phyloP scores from a whole-genome alignment of 2,797 vertebrate species.

The Manis pentadactyla region DNA sequence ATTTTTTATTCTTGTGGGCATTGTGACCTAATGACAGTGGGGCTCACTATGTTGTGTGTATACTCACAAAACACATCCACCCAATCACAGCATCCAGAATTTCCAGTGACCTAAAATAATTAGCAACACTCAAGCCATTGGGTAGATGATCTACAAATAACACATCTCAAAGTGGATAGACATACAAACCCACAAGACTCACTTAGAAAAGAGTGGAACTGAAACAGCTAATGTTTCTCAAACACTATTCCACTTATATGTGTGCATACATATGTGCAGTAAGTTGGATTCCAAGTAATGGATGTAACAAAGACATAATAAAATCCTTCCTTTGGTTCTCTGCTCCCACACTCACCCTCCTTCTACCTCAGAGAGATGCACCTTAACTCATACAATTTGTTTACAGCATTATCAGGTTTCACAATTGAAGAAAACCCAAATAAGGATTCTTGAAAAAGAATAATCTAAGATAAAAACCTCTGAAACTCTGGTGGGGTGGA shows the following conservation, averaged over 20 bases:
- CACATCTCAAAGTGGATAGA: neutral
- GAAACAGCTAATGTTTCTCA: neutral
- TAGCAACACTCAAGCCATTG: neutral
- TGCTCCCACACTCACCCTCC: neutral
- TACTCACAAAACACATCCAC: neutral
- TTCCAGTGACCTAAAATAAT: constrained; percentile 17
- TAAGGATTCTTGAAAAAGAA: neutral
- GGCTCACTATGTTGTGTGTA: neutral
- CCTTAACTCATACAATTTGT: constrained; percentile 48
- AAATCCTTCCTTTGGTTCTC: neutral
- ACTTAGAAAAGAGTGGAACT: neutral
- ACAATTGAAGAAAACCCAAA: constrained; percentile 25
- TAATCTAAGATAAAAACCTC: neutral
- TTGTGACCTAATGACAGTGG: neutral
- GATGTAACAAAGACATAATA: neutral
- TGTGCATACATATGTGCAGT: neutral
- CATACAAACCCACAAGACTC: neutral
- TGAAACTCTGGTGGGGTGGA: neutral
- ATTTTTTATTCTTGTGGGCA: neutral
- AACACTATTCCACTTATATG: neutral
- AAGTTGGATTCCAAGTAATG: neutral
- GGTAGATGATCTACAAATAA: neutral
- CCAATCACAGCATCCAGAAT: neutral
- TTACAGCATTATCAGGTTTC: constrained; percentile 43
- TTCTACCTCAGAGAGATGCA: neutral